Evolutionary conservation across 2,797 vertebrate species (phyloP).

Genomic region (Geotrypetes seraphini): DNA sequence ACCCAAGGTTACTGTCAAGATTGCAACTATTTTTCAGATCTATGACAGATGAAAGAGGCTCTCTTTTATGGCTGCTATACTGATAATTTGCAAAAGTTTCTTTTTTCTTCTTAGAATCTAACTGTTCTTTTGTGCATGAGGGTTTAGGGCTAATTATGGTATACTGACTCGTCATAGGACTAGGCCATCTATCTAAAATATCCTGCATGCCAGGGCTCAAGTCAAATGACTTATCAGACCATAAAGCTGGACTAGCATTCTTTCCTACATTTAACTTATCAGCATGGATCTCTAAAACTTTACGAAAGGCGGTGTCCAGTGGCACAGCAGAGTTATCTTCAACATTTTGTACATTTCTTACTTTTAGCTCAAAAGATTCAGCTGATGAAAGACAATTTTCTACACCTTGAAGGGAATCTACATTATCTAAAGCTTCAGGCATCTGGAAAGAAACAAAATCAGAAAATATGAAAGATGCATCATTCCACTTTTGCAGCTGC

Average conservation of each 20-base stretch:
- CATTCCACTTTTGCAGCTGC: slow-evolving; percentile 45
- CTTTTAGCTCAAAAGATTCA: slow-evolving; percentile 5
- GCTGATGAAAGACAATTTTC: neutral
- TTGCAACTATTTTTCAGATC: slow-evolving; percentile 18
- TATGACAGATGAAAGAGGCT: slow-evolving; percentile 7
- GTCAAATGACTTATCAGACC: slow-evolving; percentile 39
- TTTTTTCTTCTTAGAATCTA: slow-evolving; percentile 23
- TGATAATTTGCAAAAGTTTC: slow-evolving; percentile 11
- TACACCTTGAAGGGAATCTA: neutral
- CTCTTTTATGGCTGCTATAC: slow-evolving; percentile 3
- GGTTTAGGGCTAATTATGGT: neutral
- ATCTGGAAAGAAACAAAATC: slow-evolving; percentile 70
- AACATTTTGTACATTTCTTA: slow-evolving; percentile 5
- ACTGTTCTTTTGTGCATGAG: slow-evolving; percentile 9
- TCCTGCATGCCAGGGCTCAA: slow-evolving; percentile 79
- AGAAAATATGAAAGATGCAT: slow-evolving; percentile 67
- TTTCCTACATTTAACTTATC: slow-evolving; percentile 8
- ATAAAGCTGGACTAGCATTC: slow-evolving; percentile 14
- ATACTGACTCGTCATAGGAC: slow-evolving; percentile 46
- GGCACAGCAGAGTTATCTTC: neutral
- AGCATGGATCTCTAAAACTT: slow-evolving; percentile 16
- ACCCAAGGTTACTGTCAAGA: neutral
- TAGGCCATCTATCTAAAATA: slow-evolving; percentile 76
- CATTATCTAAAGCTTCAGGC: slow-evolving; percentile 48
- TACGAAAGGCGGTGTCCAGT: slow-evolving; percentile 5